Percentiles rank a stretch among this genome's conserved stretches.
Conservation (phyloP, 2,888 invertebrate species). For the Erebia palarica region DNA sequence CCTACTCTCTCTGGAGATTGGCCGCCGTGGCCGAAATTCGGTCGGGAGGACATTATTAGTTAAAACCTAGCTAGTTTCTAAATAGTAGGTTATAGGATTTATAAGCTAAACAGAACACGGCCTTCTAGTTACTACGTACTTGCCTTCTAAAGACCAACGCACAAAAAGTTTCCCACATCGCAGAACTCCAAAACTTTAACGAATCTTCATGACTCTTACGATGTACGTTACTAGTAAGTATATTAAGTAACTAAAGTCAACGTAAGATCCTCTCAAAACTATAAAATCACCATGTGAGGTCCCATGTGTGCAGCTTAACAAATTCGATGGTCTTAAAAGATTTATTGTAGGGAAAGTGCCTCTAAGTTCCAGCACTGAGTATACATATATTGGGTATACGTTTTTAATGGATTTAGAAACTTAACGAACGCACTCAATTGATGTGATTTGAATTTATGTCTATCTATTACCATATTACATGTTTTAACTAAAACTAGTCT, state of each 20-base stretch:
- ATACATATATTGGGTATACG: conserved; percentile 12
- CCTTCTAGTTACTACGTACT: too few relatives aligned
- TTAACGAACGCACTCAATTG: conserved; percentile 1
- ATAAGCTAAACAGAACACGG: too few relatives aligned
- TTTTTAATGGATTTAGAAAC: conserved; percentile 13
- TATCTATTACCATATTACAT: neutral
- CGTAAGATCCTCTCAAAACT: neutral
- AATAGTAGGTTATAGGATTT: too few relatives aligned
- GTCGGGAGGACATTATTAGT: too few relatives aligned
- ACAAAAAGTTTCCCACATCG: too few relatives aligned
- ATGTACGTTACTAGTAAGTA: too few relatives aligned
- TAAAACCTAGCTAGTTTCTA: too few relatives aligned
- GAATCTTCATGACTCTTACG: neutral
- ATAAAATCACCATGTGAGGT: conserved; percentile 4
- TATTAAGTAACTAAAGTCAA: neutral
- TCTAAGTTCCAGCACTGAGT: neutral
- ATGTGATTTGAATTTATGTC: conserved; percentile 4
- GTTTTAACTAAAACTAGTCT: neutral
- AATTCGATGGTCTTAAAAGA: neutral
- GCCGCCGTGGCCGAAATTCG: too few relatives aligned
- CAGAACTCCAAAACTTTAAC: neutral
- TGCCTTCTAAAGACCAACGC: too few relatives aligned
- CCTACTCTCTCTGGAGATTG: too few relatives aligned
- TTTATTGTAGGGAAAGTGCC: conserved; percentile 15
- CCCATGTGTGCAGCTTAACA: too few relatives aligned